Percentiles rank a stretch among this genome's conserved stretches.
Conservation (phyloP, 2,888 invertebrate species). For the Entomobrya proxima region DNA sequence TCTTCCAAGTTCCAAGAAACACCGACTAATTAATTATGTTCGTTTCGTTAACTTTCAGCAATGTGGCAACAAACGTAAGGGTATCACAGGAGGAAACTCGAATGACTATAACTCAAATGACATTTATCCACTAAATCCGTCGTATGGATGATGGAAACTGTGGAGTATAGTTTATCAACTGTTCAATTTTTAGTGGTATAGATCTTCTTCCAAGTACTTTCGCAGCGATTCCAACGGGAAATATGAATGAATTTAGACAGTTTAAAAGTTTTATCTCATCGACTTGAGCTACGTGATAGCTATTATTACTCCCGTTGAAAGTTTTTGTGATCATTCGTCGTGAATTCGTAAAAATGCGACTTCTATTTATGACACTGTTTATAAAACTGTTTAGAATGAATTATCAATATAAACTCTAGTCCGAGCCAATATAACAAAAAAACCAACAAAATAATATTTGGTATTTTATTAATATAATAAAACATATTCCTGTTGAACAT, state of each 20-base stretch:
- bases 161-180: slow-evolving; percentile 39
- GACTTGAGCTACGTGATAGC: slow-evolving; percentile 8
- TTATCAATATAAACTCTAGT: slow-evolving; percentile 56
- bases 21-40: slow-evolving; percentile 6
- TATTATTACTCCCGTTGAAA: slow-evolving; percentile 1
- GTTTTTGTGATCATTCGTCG: slow-evolving; percentile 42
- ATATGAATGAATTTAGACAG: not conserved
- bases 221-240: too few species aligned
- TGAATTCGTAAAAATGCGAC: slow-evolving; percentile 14
- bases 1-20: too few species aligned
- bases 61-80: slow-evolving; percentile 82
- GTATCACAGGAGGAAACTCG: slow-evolving; percentile 79
- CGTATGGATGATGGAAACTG: slow-evolving; percentile 72
- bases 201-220: slow-evolving; percentile 3
- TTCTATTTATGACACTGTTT: not conserved
- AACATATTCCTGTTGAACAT: not conserved
- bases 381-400: slow-evolving; percentile 17
- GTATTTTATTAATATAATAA: slow-evolving; percentile 45
- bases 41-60: slow-evolving; percentile 81
- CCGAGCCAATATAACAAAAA: slow-evolving; percentile 60
- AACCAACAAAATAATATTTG: slow-evolving; percentile 24
- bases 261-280: not conserved
- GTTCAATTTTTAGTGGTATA: slow-evolving; percentile 6
- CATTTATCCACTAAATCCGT: slow-evolving; percentile 80
- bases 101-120: slow-evolving; percentile 91